phyloP scores from a whole-genome alignment of 2,113 vertebrate genomes.

The Centrocercus urophasianus region DNA sequence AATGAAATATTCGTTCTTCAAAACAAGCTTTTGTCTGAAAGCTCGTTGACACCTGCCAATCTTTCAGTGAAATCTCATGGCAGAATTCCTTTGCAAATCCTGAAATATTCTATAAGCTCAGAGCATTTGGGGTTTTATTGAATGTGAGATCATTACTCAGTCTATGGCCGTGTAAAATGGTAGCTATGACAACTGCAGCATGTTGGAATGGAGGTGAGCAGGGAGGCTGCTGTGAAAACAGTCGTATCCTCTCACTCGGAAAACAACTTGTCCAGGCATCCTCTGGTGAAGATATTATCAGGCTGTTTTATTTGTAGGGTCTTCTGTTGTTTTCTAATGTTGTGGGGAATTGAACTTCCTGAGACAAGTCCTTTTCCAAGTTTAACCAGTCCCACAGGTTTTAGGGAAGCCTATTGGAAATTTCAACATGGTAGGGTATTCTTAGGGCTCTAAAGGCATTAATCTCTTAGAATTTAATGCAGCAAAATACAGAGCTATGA shows the following conservation, averaged over 20 bases:
- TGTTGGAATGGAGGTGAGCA: neutral
- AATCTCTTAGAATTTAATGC: neutral
- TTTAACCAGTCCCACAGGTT: neutral
- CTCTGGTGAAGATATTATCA: neutral
- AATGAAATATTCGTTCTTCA: neutral
- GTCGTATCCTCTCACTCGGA: neutral
- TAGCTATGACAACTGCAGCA: constrained; percentile 30
- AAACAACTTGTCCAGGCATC: neutral
- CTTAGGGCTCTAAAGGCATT: neutral
- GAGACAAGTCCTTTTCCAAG: neutral
- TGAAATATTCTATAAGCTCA: neutral
- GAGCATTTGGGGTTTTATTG: neutral
- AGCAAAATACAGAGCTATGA: neutral
- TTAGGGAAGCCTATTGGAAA: neutral
- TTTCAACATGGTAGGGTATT: neutral
- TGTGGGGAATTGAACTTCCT: neutral
- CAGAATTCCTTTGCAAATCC: neutral
- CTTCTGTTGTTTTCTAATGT: neutral
- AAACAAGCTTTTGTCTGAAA: neutral
- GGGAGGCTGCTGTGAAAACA: neutral
- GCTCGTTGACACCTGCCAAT: neutral
- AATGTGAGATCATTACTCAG: neutral
- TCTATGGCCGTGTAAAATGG: neutral
- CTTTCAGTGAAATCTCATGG: neutral
- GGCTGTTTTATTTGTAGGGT: neutral